These are phyloP conservation scores for Podocnemis expansa DNA, from an alignment of 2,113 vertebrate genomes.

Conservation along the genomic window DNA sequence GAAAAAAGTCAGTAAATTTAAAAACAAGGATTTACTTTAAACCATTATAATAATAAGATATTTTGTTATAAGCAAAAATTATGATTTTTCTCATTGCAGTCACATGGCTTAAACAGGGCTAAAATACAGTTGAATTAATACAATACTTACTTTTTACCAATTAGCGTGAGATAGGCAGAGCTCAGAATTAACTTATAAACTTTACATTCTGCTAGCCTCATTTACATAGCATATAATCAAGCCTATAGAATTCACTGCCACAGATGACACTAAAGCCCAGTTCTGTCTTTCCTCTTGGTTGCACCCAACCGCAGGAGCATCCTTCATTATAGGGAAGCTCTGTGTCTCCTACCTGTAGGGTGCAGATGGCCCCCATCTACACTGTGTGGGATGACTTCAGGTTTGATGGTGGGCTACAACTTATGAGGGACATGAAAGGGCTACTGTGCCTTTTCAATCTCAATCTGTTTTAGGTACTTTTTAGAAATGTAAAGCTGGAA, in stretches of 20 bases:
- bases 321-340: no score
- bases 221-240: background rate
- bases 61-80: background rate
- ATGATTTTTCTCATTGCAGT: background rate
- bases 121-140: background rate
- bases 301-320: no score
- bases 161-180: background rate
- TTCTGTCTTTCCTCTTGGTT: no score
- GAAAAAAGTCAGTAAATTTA: background rate
- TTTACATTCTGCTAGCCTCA: background rate
- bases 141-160: background rate
- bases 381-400: no score
- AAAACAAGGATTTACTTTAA: background rate
- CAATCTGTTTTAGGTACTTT: no score
- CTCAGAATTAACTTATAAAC: background rate
- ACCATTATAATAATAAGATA: background rate
- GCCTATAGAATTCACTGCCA: background rate
- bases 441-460: no score
- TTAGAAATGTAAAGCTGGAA: no score
- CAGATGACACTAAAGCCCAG: slow-evolving; percentile 9
- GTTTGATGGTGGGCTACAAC: no score
- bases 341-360: no score
- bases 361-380: no score
- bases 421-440: no score
- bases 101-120: background rate